A percentile compares a stretch with the other conserved stretches of the same genome.
Evolutionary conservation across 1,140 invertebrate species (phyloP).

Genomic region (Brachionus angularis): DNA sequence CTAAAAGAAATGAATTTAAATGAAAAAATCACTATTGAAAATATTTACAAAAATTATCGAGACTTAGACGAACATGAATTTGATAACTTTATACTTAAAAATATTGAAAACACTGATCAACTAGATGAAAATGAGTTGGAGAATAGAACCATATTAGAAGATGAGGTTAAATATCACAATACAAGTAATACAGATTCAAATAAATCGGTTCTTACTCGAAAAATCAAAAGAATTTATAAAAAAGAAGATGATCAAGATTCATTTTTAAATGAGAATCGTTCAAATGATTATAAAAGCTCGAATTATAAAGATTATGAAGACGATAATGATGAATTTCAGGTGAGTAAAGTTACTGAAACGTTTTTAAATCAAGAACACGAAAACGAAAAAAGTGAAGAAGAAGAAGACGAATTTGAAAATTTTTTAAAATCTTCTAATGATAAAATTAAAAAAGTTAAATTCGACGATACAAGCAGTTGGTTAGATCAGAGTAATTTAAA

Average conservation of each 20-base stretch:
- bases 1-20: background rate
- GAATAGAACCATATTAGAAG: background rate
- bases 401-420: background rate
- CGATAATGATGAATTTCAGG: too few relatives aligned
- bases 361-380: too few relatives aligned
- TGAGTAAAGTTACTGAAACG: too few relatives aligned
- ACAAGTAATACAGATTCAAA: background rate
- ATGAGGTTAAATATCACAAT: constrained; percentile 15
- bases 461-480: constrained; percentile 3
- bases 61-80: constrained; percentile 11
- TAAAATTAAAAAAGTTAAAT: constrained; percentile 1
- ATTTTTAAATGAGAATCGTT: background rate
- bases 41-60: constrained; percentile 3
- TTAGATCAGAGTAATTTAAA: constrained; percentile 4
- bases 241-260: background rate
- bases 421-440: background rate
- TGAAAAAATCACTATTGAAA: background rate
- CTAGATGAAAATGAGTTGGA: background rate
- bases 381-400: too few relatives aligned
- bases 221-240: constrained; percentile 10
- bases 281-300: background rate
- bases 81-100: too few relatives aligned
- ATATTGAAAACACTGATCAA: background rate
- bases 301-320: too few relatives aligned
- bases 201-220: constrained; percentile 8